Evolutionary conservation across 2,113 vertebrate species (phyloP).

Genomic region (Oreotrochilus melanogaster): DNA sequence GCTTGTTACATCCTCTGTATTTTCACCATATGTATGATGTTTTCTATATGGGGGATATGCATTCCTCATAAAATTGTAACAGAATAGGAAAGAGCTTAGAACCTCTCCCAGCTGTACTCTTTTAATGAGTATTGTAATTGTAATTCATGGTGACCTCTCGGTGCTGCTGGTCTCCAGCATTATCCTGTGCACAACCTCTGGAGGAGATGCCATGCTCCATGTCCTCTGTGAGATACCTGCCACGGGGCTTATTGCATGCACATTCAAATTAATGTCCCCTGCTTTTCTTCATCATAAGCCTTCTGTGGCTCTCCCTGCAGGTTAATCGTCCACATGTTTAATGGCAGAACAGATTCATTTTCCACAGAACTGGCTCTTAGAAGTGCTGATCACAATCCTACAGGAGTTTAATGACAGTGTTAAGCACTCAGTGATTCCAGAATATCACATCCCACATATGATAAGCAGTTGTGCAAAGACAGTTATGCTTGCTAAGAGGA

Average conservation of each 20-base stretch:
- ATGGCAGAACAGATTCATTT: not conserved
- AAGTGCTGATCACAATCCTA: not conserved
- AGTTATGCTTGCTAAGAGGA: slow-evolving; percentile 27
- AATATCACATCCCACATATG: not conserved
- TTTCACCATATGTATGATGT: not conserved
- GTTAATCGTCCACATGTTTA: not conserved
- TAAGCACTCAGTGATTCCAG: not conserved
- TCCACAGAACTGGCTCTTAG: not conserved
- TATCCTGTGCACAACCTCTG: rapidly evolving
- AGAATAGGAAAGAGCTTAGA: not conserved
- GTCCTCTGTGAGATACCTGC: rapidly evolving
- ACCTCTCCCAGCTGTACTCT: no score
- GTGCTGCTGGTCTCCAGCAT: rapidly evolving
- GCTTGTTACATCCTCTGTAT: not conserved
- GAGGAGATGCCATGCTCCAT: not conserved
- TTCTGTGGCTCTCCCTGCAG: not conserved
- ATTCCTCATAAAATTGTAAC: not conserved
- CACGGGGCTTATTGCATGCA: rapidly evolving
- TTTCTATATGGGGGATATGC: not conserved
- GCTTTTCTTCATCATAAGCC: not conserved
- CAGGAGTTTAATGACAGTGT: slow-evolving; percentile 9
- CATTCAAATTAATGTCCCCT: not conserved
- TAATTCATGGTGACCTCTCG: rapidly evolving
- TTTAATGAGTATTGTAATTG: not conserved
- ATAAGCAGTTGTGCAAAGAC: not conserved